A percentile compares a stretch with the other conserved stretches of the same genome.
Evolutionary conservation across 2,113 vertebrate species (phyloP).

Genomic region (Bothrops jararaca): DNA sequence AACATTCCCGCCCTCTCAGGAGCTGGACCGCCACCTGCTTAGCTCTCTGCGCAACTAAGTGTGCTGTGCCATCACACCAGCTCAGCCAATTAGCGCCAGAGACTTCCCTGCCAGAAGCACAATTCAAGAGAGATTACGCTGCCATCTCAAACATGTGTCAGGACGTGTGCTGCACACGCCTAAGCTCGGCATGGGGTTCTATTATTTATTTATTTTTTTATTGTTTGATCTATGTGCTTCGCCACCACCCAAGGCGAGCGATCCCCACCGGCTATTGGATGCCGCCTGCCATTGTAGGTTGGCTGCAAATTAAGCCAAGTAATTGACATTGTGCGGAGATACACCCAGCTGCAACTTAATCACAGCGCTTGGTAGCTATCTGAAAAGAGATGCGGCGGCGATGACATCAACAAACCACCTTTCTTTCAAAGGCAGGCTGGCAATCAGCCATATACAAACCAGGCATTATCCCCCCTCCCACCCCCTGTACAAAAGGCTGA

Average conservation of each 20-base stretch:
- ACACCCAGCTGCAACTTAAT: conserved; percentile 47
- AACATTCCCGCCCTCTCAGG: not conserved
- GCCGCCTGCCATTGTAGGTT: conserved; percentile 25
- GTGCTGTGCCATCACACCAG: not conserved
- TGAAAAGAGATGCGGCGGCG: conserved; percentile 16
- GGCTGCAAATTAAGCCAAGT: conserved; percentile 23
- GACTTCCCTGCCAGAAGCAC: not conserved
- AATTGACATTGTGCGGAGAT: conserved; percentile 34
- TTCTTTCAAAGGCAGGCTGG: conserved; percentile 27
- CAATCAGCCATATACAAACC: conserved; percentile 33
- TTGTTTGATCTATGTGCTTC: conserved; percentile 23
- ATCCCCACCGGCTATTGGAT: conserved; percentile 32
- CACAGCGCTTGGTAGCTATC: conserved; percentile 24
- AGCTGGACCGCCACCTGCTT: not conserved
- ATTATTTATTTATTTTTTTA: not conserved
- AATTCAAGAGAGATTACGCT: not conserved
- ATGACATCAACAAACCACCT: conserved; percentile 31
- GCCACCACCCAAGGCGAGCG: conserved; percentile 47
- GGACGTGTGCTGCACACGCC: too few relatives aligned
- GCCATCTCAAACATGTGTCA: not conserved
- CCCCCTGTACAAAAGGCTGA: conserved; percentile 8
- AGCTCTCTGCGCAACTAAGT: conserved; percentile 17
- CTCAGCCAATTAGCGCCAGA: conserved; percentile 3
- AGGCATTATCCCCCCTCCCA: not conserved
- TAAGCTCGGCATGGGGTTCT: not conserved